These are phyloP conservation scores for Philhelius pedissequus DNA, from an alignment of 2,888 invertebrate genomes.

Conservation along the genomic window DNA sequence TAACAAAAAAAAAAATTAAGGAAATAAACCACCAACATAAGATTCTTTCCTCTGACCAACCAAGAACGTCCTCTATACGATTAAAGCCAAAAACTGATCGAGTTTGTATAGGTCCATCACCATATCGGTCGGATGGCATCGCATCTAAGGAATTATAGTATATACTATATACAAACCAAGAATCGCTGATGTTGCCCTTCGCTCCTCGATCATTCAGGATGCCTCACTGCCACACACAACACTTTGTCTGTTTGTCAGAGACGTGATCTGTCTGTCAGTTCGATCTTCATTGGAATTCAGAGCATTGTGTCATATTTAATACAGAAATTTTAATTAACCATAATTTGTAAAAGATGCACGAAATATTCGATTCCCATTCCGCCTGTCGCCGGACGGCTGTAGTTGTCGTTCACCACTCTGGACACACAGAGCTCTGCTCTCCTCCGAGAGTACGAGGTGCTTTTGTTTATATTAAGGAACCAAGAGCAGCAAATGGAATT, in stretches of 20 bases:
- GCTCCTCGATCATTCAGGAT: slow-evolving; percentile 21
- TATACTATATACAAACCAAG: slow-evolving; percentile 14
- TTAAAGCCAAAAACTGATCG: slow-evolving; percentile 66
- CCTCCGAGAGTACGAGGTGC: no score
- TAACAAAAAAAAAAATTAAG: background rate
- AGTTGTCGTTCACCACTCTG: background rate
- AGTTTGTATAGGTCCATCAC: slow-evolving; percentile 67
- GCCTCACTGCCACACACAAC: slow-evolving; percentile 35
- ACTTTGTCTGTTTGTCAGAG: slow-evolving; percentile 49
- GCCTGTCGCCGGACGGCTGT: slow-evolving; percentile 1
- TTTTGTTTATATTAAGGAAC: slow-evolving; percentile 49
- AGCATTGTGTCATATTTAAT: slow-evolving; percentile 79
- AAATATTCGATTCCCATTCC: slow-evolving; percentile 68
- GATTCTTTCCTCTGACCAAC: background rate
- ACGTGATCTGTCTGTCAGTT: slow-evolving; percentile 63
- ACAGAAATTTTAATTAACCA: slow-evolving; percentile 79
- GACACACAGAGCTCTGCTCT: background rate
- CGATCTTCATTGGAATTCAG: slow-evolving; percentile 76
- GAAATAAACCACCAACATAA: background rate
- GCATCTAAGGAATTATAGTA: slow-evolving; percentile 39
- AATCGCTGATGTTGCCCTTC: slow-evolving; percentile 27
- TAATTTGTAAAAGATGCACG: slow-evolving; percentile 78
- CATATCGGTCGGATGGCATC: slow-evolving; percentile 63
- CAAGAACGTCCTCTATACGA: slow-evolving; percentile 14
- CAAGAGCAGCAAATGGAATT: slow-evolving; percentile 37